Evolutionary conservation across 2,113 vertebrate genomes (phyloP).

Genomic region (Calyptommatus sinebrachiatus): DNA sequence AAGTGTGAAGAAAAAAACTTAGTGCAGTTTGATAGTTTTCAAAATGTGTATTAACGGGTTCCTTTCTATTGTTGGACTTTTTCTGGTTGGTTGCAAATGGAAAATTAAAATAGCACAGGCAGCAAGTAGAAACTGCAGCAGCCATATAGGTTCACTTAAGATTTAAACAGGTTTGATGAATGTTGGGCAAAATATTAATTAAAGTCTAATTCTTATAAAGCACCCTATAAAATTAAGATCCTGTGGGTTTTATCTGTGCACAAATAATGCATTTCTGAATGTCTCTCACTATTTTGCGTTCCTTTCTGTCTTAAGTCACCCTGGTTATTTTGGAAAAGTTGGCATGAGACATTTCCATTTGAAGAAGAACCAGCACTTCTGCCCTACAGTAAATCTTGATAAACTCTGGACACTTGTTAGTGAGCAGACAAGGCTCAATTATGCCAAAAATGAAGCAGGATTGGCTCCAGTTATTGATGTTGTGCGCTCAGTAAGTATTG

Average conservation of each 20-base stretch:
- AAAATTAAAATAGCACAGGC: not conserved
- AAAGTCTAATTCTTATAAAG: not conserved
- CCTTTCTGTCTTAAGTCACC: conserved; percentile 73
- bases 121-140: not conserved
- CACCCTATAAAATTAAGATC: not conserved
- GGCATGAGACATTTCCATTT: conserved; percentile 90
- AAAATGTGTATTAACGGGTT: not conserved
- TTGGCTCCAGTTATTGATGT: conserved; percentile 86
- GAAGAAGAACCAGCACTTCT: conserved; percentile 84
- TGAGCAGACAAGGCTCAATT: conserved; percentile 84
- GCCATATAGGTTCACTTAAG: not conserved
- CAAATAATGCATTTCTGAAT: not conserved
- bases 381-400: conserved; percentile 88
- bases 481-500: conserved; percentile 78
- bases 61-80: too few relatives aligned
- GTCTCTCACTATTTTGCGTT: not conserved
- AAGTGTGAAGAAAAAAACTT: too few relatives aligned
- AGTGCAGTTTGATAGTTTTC: too few relatives aligned
- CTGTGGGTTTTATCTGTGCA: not conserved
- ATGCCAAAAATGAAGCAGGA: conserved; percentile 81
- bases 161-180: not conserved
- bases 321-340: conserved; percentile 90
- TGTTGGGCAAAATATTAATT: not conserved
- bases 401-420: conserved; percentile 89
- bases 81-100: not conserved